These are phyloP conservation scores for Leptura quadrifasciata DNA, from an alignment of 2,888 invertebrate genomes.

Conservation along the genomic window DNA sequence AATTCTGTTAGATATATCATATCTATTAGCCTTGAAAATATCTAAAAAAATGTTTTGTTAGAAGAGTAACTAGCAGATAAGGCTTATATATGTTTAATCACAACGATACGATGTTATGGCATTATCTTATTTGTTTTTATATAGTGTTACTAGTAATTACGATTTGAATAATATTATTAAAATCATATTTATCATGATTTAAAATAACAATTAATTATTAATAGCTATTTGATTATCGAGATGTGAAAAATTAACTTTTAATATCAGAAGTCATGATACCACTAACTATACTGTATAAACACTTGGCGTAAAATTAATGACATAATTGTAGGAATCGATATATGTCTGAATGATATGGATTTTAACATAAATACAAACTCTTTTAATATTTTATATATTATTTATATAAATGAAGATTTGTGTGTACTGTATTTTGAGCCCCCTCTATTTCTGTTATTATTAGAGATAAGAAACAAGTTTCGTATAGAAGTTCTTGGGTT, in stretches of 20 bases:
- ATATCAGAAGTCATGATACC: background rate
- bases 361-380: too few relatives aligned
- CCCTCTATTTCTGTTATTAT: too few relatives aligned
- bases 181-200: conserved; percentile 9
- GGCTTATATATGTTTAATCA: background rate
- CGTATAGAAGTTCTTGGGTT: too few relatives aligned
- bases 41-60: background rate
- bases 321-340: too few relatives aligned
- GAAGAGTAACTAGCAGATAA: conserved; percentile 12
- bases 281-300: background rate
- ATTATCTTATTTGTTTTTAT: conserved; percentile 12
- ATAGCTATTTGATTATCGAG: background rate
- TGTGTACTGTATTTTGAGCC: too few relatives aligned
- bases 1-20: background rate
- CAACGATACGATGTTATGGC: background rate
- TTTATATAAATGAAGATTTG: too few relatives aligned
- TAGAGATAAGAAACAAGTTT: too few relatives aligned
- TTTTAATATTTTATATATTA: too few relatives aligned
- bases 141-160: conserved; percentile 13
- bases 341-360: too few relatives aligned
- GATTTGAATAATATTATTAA: background rate
- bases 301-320: too few relatives aligned
- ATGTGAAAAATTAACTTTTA: background rate
- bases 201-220: background rate
- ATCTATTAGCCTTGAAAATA: background rate